Evolutionary conservation across 2,113 vertebrate species (phyloP), one percentile per base, ranked within the genome.

Genomic region (Anolis sagrei): DNA sequence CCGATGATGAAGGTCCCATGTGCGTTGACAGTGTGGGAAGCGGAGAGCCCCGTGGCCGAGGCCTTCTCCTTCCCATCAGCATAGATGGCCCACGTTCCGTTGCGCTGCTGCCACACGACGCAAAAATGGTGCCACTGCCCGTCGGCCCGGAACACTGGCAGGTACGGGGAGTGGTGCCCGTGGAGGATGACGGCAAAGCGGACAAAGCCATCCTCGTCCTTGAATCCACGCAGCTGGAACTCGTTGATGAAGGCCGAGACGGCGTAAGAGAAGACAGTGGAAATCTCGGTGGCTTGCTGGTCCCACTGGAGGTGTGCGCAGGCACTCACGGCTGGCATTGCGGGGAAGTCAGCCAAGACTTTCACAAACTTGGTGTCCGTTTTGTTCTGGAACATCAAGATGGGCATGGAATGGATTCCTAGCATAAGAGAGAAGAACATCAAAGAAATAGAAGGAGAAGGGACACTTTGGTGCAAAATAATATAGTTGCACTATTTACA

Each of bases 61-160:
- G 97, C 95, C 10, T 95, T 96, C 83, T 68, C 87, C 75, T 95
- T 92, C 1, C 97, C 97, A 0, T 98, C 97, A 0, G 97, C 96
- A 2, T 97, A 96, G 81, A 98, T 95, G 7, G 94, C 89, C 97
- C 97, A 97, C 29, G 90, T 93, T 10, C 96, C 95, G 0, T 95
- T 95, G 0, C 29, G 92, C 90, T 81, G 93, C 76, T 92, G 94
- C 98, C 98, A 98, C 0, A 96, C 97, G 68, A 97, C 95, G 0
- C 98, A 98, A 85, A 98, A 88, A 48, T 98, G 98, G 90, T 99
- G 98, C 98, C 98, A 98, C 36, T 76, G 90, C 0, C 96, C 91
- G 0, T 98, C 97, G 0, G 96, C 96, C 7, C 75, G 93, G 78
- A 98, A 97, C 69, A 95, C 91, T 0, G 97, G 95, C 91, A 96